phyloP scores from a whole-genome alignment of 2,888 invertebrate species.

The Sabatieria punctata region DNA sequence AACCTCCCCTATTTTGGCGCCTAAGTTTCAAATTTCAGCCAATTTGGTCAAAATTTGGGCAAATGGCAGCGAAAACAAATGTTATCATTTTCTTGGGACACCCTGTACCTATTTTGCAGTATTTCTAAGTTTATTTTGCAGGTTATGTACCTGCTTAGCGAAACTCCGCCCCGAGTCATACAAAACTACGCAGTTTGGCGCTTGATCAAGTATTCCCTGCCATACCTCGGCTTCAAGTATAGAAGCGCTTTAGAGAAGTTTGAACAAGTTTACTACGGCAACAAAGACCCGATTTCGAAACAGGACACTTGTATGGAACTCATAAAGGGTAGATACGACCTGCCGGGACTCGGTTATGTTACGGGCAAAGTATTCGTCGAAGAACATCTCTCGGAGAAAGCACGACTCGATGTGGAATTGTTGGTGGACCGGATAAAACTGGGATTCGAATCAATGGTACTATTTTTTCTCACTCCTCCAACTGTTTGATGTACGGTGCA shows the following conservation, averaged over 20 bases:
- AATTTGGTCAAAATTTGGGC: no score
- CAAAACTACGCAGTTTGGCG: constrained; percentile 63
- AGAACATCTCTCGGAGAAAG: neutral
- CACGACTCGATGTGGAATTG: neutral
- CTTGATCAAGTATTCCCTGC: constrained; percentile 51
- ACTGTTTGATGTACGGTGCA: no score
- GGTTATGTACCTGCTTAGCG: neutral
- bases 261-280: neutral
- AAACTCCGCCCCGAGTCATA: constrained; percentile 24
- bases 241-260: constrained; percentile 4
- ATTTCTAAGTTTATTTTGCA: no score
- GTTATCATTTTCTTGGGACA: no score
- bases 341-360: neutral
- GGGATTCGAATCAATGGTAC: neutral
- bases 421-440: neutral
- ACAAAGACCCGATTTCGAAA: neutral
- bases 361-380: neutral
- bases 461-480: no score
- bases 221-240: constrained; percentile 41
- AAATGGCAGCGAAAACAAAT: no score
- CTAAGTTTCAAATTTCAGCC: no score
- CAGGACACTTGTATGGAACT: neutral
- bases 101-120: no score
- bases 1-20: no score
- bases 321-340: neutral